These are phyloP conservation scores for Pherbina coryleti DNA, from an alignment of 2,888 invertebrate species.

Conservation along the genomic window DNA sequence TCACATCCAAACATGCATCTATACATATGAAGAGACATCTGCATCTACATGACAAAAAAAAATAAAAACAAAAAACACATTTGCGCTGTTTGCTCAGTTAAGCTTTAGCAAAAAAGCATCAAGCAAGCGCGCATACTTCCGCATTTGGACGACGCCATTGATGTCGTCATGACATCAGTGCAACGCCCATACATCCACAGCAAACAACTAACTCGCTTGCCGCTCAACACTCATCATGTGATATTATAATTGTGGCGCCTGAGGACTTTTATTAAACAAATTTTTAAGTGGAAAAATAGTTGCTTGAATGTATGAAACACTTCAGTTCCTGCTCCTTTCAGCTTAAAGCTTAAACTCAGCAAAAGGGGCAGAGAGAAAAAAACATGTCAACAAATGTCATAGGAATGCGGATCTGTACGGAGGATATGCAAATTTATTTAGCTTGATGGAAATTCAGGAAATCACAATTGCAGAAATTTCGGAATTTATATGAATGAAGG, in stretches of 20 bases:
- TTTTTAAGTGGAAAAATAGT: conserved; percentile 52
- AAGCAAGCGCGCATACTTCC: conserved; percentile 8
- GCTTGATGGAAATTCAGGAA: conserved; percentile 35
- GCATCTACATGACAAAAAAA: not conserved
- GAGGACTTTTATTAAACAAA: conserved; percentile 42
- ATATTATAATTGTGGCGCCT: conserved; percentile 44
- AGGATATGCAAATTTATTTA: not conserved
- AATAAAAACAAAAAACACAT: not conserved
- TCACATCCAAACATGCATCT: not conserved
- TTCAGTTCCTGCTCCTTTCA: not conserved
- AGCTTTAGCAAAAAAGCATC: not conserved
- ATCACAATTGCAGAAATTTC: not conserved
- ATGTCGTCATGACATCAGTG: not conserved
- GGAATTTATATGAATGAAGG: too few relatives aligned
- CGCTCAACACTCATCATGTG: not conserved
- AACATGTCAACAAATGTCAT: not conserved
- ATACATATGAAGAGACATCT: not conserved
- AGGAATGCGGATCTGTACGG: not conserved
- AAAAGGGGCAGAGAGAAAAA: not conserved
- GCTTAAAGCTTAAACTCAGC: not conserved
- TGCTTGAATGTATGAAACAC: conserved; percentile 33
- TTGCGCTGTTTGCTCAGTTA: not conserved
- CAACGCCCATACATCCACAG: not conserved
- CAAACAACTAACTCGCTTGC: not conserved
- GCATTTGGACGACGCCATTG: conserved; percentile 1